Evolutionary conservation across 2,113 vertebrate species (phyloP).

Genomic region (Lonchura striata): DNA sequence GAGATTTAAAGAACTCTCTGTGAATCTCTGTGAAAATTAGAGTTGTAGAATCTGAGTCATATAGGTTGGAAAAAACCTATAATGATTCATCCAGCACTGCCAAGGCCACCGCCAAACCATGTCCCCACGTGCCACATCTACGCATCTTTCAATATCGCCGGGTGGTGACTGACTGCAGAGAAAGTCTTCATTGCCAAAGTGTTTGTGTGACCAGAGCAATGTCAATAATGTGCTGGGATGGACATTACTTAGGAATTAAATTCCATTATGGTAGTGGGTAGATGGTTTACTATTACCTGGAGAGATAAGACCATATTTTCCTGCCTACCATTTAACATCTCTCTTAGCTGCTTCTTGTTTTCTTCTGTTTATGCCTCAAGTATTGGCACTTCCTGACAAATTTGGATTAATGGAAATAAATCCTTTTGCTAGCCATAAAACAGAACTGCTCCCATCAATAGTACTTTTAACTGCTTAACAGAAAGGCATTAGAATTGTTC

Average conservation of each 20-base stretch:
- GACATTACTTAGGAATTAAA: not conserved
- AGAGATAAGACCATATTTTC: not conserved
- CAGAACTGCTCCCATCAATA: not conserved
- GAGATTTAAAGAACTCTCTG: not conserved
- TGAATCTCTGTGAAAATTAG: not conserved
- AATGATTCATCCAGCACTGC: not conserved
- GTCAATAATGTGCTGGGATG: not conserved
- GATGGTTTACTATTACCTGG: not conserved
- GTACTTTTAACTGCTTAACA: not conserved
- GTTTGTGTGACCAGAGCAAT: not conserved
- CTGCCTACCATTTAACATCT: not conserved
- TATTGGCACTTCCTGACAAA: not conserved
- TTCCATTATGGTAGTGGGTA: not conserved
- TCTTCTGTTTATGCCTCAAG: not conserved
- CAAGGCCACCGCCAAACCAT: not conserved
- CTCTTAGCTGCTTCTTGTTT: not conserved
- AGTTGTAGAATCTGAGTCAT: not conserved
- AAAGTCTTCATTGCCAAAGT: not conserved
- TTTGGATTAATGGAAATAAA: not conserved
- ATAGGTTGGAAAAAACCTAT: not conserved
- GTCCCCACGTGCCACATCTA: not conserved
- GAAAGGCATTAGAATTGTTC: not conserved
- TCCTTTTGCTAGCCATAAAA: not conserved
- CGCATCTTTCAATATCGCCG: not conserved
- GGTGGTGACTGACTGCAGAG: not conserved